Evolutionary conservation across 2,888 invertebrate genomes (phyloP), one percentile per base, ranked within the genome.

Genomic region (Tinea semifulvella): DNA sequence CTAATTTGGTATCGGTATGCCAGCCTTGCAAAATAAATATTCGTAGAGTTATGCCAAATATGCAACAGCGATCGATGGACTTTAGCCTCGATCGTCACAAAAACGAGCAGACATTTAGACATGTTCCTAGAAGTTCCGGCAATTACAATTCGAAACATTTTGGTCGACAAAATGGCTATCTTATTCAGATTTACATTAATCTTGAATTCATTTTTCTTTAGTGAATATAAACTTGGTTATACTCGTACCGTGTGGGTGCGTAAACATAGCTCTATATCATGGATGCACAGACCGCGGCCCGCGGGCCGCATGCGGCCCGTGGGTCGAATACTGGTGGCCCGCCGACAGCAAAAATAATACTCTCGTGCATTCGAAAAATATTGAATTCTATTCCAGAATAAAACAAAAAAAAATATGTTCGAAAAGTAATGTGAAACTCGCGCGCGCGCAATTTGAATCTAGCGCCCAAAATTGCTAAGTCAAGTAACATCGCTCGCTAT

Each of bases 11-110:
- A 53, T 50, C 48, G 50, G 51, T 26, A 47, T 47, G 47, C 22
- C 19, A 43, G 18, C 48, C 48, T 59, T 59, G 54, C 49, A 52
- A 53, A 58, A 59, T 49, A 35, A 49, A 51, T 46, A 39, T 35
- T 47, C 52, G 43, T 40, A 31, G 42, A 47, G 53, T 40, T 52
- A 56, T 62, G 52, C 50, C 52, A 52, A 47, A 48, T 53, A 53
- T 51, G 44, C 46, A 42, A 46, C 48, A 43, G 36, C 36, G 18
- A 36, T 36, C 16, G 36, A 18, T 18, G 16, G 16, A 18, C 18
- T 16, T 36, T n/a, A n/a, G 18, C 36, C 17, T 40, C 22, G 22
- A 40, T 40, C 22, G 22, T 40, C 40, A 17, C 22, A 22, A 31
- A 36, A 36, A 36, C 14, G 14, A 26, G n/a, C 16, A 18, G 18